These are phyloP conservation scores for Caenorhabditis sp. DNA, from an alignment of 2,888 invertebrate species.

Conservation along the genomic window DNA sequence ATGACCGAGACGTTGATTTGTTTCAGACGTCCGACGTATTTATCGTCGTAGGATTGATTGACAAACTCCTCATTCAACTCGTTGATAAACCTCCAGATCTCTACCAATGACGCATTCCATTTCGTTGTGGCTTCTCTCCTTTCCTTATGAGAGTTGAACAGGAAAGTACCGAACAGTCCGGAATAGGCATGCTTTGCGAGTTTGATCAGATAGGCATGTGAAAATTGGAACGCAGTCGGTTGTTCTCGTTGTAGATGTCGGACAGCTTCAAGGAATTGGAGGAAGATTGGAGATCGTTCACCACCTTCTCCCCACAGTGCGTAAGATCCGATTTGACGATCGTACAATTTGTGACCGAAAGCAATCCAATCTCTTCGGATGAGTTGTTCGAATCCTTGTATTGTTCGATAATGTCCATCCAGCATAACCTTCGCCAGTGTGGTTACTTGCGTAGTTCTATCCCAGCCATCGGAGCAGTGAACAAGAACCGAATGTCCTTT, in stretches of 20 bases:
- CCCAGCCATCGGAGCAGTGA: constrained; percentile 99
- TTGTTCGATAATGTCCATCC: constrained; percentile 95
- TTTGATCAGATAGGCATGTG: constrained; percentile 94
- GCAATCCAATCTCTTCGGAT: constrained; percentile 97
- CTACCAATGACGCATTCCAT: constrained; percentile 52
- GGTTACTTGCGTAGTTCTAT: constrained; percentile 90
- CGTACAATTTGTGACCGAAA: constrained; percentile 98
- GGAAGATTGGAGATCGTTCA: constrained; percentile 96
- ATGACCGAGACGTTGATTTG: constrained; percentile 54
- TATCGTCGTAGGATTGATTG: constrained; percentile 62
- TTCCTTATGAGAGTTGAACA: constrained; percentile 84
- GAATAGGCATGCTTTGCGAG: constrained; percentile 96
- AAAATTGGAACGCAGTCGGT: constrained; percentile 96
- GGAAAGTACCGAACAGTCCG: constrained; percentile 96
- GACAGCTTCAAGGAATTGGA: constrained; percentile 98
- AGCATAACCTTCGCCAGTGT: constrained; percentile 93
- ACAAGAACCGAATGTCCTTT: constrained; percentile 91
- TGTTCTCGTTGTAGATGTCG: constrained; percentile 88
- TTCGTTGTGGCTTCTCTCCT: constrained; percentile 36
- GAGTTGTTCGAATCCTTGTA: constrained; percentile 92
- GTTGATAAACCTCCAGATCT: constrained; percentile 69
- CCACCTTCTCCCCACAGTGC: constrained; percentile 87
- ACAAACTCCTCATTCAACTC: constrained; percentile 67
- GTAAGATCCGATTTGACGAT: constrained; percentile 86
- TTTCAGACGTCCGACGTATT: constrained; percentile 44